Evolutionary conservation across 1,140 invertebrate genomes (phyloP).

Genomic region (Armadillidium nasatum): DNA sequence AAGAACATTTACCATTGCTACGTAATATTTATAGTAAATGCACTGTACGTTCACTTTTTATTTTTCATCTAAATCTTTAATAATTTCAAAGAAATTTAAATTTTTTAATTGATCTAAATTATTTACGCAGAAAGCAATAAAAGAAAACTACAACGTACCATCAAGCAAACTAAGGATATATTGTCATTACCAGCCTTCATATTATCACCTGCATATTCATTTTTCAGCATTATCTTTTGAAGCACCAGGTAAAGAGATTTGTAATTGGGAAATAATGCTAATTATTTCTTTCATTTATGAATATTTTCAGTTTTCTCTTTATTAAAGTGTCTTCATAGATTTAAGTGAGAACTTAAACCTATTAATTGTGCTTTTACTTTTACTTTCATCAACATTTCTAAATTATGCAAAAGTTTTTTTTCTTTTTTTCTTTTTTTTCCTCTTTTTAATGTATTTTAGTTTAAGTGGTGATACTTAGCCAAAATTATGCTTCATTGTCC

Average conservation of each 20-base stretch:
- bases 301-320: too few species aligned
- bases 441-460: too few species aligned
- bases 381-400: too few species aligned
- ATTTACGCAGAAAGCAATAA: neutral
- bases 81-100: neutral
- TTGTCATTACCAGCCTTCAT: slow-evolving; percentile 94
- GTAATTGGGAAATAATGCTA: too few species aligned
- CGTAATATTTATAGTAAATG: slow-evolving; percentile 72
- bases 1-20: slow-evolving; percentile 71
- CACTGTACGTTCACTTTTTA: slow-evolving; percentile 55
- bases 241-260: slow-evolving; percentile 60
- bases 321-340: too few species aligned
- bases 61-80: neutral
- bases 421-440: too few species aligned
- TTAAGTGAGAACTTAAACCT: too few species aligned
- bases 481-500: too few species aligned
- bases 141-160: neutral
- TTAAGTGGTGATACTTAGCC: too few species aligned
- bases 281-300: too few species aligned
- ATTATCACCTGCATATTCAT: slow-evolving; percentile 94
- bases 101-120: neutral
- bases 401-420: too few species aligned
- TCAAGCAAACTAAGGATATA: slow-evolving; percentile 68
- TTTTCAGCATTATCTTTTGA: slow-evolving; percentile 76
- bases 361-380: too few species aligned